Evolutionary conservation across 2,797 vertebrate species (phyloP), one percentile per base, ranked within the genome.

Genomic region (Sebastolobus alascanus): DNA sequence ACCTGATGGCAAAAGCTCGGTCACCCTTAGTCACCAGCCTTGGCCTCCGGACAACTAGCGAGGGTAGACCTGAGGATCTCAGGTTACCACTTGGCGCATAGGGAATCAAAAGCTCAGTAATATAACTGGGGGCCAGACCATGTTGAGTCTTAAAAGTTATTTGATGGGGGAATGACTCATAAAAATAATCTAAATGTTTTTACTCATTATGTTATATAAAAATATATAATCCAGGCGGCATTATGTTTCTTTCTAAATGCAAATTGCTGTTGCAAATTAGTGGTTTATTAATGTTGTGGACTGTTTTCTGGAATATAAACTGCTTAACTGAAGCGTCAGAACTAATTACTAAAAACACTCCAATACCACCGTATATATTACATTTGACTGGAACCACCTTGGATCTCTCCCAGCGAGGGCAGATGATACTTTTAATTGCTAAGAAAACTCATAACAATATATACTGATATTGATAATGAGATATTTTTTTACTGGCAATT

Each of bases 401-500:
- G 29, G 43, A 82, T 25, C 31, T 13, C 20, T 56, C 50, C 35
- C 71, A 10, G 4, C 4, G 22, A 79, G n/a, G 43, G 60, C 25
- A 31, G 37, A 75, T 64, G n/a, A 66, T 37, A 2, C 25, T 61
- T 73, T 77, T 56, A 77, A 70, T 60, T 71, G 66, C 59, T 75
- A 68, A 61, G 31, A 60, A 55, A 80, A 65, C 50, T 79, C 16
- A 79, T 58, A 82, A 75, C 52, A 70, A 61, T 29, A 20, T 55
- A 18, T 9, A 31, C 25, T 71, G 20, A 78, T 67, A 27, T n/a
- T 82, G 50, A 69, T 63, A 35, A 81, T 7, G 37, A 58, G 56
- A 84, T 75, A 58, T 71, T 63, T 1, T 56, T 89, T 55, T 72
- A 75, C 55, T 71, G 37, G 73, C 83, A 75, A 70, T 75, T 40